Evolutionary conservation across 1,140 invertebrate genomes (phyloP).

Genomic region (Tetragnatha versicolor): DNA sequence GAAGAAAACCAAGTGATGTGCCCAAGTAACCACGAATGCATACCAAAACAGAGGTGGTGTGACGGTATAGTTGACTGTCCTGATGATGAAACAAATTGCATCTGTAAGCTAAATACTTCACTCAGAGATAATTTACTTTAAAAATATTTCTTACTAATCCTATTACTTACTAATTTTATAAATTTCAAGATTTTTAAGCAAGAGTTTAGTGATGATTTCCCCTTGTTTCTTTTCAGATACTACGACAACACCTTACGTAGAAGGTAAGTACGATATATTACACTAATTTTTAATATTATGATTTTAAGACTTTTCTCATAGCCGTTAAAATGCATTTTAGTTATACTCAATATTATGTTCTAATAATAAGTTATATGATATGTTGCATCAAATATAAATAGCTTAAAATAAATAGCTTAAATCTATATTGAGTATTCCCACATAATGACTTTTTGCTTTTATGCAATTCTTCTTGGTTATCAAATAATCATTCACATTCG

Average conservation of each 20-base stretch:
- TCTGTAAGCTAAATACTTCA: conserved; percentile 55
- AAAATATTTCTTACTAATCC: not conserved
- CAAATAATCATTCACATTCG: no score
- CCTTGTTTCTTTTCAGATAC: no score
- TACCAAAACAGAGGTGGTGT: conserved; percentile 77
- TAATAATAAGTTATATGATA: no score
- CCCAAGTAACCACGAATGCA: conserved; percentile 77
- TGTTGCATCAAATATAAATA: no score
- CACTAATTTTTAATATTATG: not conserved
- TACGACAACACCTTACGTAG: no score
- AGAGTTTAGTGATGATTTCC: no score
- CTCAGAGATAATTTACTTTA: not conserved
- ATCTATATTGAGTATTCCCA: no score
- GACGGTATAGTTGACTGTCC: conserved; percentile 82
- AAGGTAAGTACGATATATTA: no score
- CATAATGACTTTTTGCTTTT: no score
- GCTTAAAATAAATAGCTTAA: no score
- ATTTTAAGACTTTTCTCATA: not conserved
- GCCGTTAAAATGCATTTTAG: not conserved
- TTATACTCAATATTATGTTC: no score
- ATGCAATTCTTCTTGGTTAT: no score
- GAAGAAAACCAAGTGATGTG: conserved; percentile 65
- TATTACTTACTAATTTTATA: not conserved
- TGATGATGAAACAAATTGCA: conserved; percentile 80
- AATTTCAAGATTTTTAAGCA: not conserved